phyloP scores from a whole-genome alignment of 1,140 invertebrate species.

The Hycleus phaleratus region DNA sequence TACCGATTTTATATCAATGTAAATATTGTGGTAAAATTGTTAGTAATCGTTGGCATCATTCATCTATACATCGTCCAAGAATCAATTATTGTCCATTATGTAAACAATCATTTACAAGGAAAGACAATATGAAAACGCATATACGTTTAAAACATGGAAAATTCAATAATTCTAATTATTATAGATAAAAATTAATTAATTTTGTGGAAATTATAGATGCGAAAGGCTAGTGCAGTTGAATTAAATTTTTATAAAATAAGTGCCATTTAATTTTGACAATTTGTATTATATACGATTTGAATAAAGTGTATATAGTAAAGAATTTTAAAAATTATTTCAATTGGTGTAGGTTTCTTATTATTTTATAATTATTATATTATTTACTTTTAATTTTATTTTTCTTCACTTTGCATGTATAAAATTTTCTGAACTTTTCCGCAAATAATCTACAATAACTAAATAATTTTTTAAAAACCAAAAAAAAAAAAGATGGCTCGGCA shows the following conservation, averaged over 20 bases:
- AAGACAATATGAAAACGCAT: constrained; percentile 63
- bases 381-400: neutral
- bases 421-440: constrained; percentile 22
- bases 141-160: constrained; percentile 31
- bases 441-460: constrained; percentile 26
- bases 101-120: constrained; percentile 57
- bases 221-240: too few relatives aligned
- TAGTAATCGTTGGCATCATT: constrained; percentile 63
- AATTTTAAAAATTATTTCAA: neutral
- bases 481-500: constrained; percentile 24
- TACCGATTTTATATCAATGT: constrained; percentile 42
- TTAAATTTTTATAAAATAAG: too few relatives aligned
- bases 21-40: constrained; percentile 62
- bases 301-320: too few relatives aligned
- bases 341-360: constrained; percentile 14
- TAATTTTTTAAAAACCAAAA: too few relatives aligned
- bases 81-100: constrained; percentile 61
- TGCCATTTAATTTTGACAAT: too few relatives aligned
- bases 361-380: neutral
- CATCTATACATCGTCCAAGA: constrained; percentile 61
- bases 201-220: too few relatives aligned
- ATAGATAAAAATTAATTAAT: too few relatives aligned
- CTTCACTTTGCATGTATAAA: constrained; percentile 21
- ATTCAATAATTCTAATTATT: too few relatives aligned
- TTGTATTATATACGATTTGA: too few relatives aligned